Evolutionary conservation across 2,797 vertebrate species (phyloP).

Genomic region (Enteromius afrohamiltoni): DNA sequence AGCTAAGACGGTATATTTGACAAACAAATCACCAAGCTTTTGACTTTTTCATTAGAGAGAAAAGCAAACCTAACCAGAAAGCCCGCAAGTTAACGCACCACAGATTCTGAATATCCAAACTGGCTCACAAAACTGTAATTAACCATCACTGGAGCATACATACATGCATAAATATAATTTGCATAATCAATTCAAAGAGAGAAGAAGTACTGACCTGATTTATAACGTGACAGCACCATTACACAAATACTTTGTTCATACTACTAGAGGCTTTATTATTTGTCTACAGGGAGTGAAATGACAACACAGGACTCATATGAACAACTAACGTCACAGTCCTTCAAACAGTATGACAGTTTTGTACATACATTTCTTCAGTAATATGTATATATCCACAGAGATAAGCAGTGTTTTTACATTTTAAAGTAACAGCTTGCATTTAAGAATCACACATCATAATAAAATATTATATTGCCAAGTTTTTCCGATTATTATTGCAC

Average conservation of each 20-base stretch:
- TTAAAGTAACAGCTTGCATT: background rate
- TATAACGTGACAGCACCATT: background rate
- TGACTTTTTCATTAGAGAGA: background rate
- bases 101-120: background rate
- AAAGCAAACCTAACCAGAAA: background rate
- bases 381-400: background rate
- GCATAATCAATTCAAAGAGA: background rate
- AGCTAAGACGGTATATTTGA: background rate
- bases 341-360: background rate
- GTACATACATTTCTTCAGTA: background rate
- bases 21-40: constrained; percentile 25
- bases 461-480: background rate
- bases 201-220: background rate
- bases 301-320: background rate
- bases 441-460: background rate
- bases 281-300: background rate
- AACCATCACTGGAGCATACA: background rate
- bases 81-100: background rate
- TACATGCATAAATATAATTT: background rate
- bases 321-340: background rate
- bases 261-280: no score
- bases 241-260: background rate
- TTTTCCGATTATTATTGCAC: background rate
- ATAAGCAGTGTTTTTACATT: background rate
- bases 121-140: background rate